Base-by-base conservation (phyloP, 2,113 vertebrate species). In the Burhinus oedicnemus region DNA sequence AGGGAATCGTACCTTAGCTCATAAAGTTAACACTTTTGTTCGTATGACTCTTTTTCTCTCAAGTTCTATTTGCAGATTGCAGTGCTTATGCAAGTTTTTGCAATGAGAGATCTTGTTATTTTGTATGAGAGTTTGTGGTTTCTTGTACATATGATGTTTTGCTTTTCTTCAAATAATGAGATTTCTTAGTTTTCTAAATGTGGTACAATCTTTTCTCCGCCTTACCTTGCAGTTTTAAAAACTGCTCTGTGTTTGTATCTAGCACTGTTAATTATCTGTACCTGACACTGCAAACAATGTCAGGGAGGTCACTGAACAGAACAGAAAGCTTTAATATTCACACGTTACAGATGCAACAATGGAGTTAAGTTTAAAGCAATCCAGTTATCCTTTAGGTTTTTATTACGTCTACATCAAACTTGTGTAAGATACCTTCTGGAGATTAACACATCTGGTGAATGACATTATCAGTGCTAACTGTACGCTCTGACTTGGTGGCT, bases 91-190 rank as follows among this genome's bases (percentile, higher is more conserved):
- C 52, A 72, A 18, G 58, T 32, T 80, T 90, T 69, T 86, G 34
- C 30, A 29, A 5, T 26, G 45, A 65, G 42, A n/a, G 7, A 5
- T 65, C 19, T 52, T 49, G 14, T 0, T 87, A 9, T 62, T 81
- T 65, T 13, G 16, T 12, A 0, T 25, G 54, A 40, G 36, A 25
- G 3, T 29, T 72, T 40, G 8, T 45, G 32, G 13, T 42, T 92
- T 81, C 55, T 83, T 1, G 2, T 70, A 11, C 3, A 0, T 45
- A 7, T 0, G 10, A 71, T 7, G 8, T 65, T 75, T 87, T 71
- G 19, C 13, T 90, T 66, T 45, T 51, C 16, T 83, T 86, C 15
- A 61, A 21, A 32, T 89, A 52, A n/a, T 7, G 27, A 65, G 11
- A 47, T 64, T 70, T 83, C 8, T 38, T 72, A 30, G 7, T 65